phyloP scores from a whole-genome alignment of 2,888 invertebrate genomes.

The Cheilosia vulpina region DNA sequence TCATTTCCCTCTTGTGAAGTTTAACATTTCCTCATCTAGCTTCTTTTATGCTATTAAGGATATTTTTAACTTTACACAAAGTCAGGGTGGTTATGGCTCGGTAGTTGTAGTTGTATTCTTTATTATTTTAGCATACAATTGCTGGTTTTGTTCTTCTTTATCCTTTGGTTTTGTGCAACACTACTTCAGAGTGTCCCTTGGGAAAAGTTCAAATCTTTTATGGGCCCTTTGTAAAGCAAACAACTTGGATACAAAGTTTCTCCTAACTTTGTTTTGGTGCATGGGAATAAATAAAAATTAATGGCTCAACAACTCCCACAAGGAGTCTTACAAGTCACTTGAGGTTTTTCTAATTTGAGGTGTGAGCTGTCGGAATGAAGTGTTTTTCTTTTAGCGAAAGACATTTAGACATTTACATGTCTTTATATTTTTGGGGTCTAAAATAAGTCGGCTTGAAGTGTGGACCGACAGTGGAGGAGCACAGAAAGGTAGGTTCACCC shows the following conservation, averaged over 20 bases:
- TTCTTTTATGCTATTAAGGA: conserved; percentile 17
- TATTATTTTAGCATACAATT: conserved; percentile 19
- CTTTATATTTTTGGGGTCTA: too few relatives aligned
- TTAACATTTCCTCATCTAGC: conserved; percentile 22
- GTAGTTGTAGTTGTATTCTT: conserved; percentile 18
- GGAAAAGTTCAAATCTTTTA: conserved; percentile 4
- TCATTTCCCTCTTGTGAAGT: conserved; percentile 16
- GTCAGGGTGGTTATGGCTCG: conserved; percentile 6
- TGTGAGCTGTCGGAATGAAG: neutral
- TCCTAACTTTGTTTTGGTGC: neutral
- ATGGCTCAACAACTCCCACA: neutral
- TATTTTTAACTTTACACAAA: conserved; percentile 15
- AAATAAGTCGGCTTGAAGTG: too few relatives aligned
- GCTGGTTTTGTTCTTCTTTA: conserved; percentile 4
- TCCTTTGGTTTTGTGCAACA: conserved; percentile 25
- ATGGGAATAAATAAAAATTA: neutral
- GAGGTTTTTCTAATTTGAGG: too few relatives aligned
- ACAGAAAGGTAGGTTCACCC: too few relatives aligned
- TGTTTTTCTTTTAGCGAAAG: neutral
- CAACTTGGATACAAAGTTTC: neutral
- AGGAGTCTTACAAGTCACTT: too few relatives aligned
- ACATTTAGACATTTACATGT: too few relatives aligned
- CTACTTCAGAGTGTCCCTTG: neutral
- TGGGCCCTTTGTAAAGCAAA: conserved; percentile 3
- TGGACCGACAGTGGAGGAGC: too few relatives aligned